These are phyloP conservation scores for silkworm (Bombyx mori) DNA, from an alignment of 1,140 invertebrate species.

Conservation along the genomic window DNA sequence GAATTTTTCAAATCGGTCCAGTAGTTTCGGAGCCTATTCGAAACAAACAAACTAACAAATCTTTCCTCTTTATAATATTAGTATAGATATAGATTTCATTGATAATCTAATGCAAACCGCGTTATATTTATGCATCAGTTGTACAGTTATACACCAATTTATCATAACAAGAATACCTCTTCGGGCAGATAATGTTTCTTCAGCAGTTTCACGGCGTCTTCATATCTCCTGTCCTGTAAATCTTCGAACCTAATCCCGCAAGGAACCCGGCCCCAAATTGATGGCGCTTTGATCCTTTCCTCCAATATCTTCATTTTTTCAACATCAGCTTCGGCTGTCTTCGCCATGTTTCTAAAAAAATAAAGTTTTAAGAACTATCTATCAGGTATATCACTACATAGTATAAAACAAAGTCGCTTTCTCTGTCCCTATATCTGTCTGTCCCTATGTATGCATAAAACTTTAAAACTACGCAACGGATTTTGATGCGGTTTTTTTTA, in stretches of 20 bases:
- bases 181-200: conserved; percentile 66
- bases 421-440: too few species aligned
- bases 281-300: conserved; percentile 71
- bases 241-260: conserved; percentile 72
- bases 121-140: not conserved
- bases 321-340: conserved; percentile 51
- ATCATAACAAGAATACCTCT: conserved; percentile 30
- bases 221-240: conserved; percentile 70
- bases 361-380: too few species aligned
- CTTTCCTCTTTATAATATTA: too few species aligned
- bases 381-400: too few species aligned
- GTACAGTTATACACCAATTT: not conserved
- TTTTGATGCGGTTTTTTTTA: too few species aligned
- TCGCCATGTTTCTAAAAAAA: conserved; percentile 29
- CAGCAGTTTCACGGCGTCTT: conserved; percentile 71
- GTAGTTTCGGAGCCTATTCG: too few species aligned
- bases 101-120: not conserved
- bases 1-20: too few species aligned
- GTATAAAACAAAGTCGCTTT: too few species aligned
- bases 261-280: conserved; percentile 71
- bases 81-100: too few species aligned
- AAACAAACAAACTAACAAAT: too few species aligned
- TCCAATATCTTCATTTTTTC: conserved; percentile 57
- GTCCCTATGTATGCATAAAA: too few species aligned
- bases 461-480: too few species aligned